Base-by-base conservation (phyloP, 2,888 invertebrate genomes). In the Agrotis exclamationis region DNA sequence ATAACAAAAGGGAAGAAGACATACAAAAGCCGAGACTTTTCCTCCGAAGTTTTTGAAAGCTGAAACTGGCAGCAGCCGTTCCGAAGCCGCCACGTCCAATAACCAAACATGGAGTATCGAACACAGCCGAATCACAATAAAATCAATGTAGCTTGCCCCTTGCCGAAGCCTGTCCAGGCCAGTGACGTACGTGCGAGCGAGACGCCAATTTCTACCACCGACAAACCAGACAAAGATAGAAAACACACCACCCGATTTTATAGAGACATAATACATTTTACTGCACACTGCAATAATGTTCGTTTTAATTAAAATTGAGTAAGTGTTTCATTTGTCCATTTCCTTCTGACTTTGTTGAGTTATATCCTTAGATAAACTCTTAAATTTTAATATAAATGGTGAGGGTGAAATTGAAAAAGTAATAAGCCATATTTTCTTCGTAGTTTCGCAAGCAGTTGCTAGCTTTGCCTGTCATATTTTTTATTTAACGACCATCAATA, bases 61-160 rank as follows among this genome's bases (percentile, higher is more conserved):
- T 18, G 22, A 63, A 60, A 45, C 79, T 64, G 83, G 70, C 83
- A 63, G 56, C 66, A 63, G 63, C 53, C 62, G 72, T 54, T 60
- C 18, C 48, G 24, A 59, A 65, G 56, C 72, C 50, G 71, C 71
- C 65, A 57, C 33, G 53, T 69, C 83, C 76, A 76, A 66, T 84
- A 85, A 71, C 78, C 67, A 77, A 83, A 75, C 74, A 80, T 74
- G 76, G 39, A 54, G 68, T 76, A 74, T 82, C 80, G 76, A 74
- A 82, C 72, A 74, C 69, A 45, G 73, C 67, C 80, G 76, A 79
- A 86, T 84, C 78, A 77, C 85, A 89, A 88, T 89, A 91, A 91
- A 91, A 91, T 91, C 91, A 90, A 91, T 91, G 91, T 87, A 90
- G 91, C 83, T 76, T 80, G 75, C 82, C 87, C 86, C 81, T 85